Conservation (phyloP, 2,888 invertebrate species). For the Thecophora atra region DNA sequence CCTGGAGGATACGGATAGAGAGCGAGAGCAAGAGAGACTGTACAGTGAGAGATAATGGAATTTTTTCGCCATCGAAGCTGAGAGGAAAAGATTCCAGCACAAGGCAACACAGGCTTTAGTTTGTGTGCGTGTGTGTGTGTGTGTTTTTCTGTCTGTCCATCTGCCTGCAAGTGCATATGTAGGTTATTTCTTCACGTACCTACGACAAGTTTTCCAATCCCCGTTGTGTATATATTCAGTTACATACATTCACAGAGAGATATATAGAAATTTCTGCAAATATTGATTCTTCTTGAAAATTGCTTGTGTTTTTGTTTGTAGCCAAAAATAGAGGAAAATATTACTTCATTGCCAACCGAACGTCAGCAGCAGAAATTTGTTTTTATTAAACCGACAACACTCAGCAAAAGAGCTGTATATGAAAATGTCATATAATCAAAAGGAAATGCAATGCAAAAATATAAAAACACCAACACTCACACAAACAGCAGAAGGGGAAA, state of each 20-base stretch:
- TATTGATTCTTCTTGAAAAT: neutral
- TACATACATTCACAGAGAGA: conserved; percentile 40
- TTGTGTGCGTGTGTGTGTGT: neutral
- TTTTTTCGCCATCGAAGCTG: conserved; percentile 2
- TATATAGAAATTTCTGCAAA: neutral
- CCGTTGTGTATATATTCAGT: neutral
- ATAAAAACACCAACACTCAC: neutral
- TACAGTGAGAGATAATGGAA: too few species aligned
- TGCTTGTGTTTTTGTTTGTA: neutral
- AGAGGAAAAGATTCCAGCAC: conserved; percentile 28
- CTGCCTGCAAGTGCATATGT: conserved; percentile 12
- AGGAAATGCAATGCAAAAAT: conserved; percentile 18
- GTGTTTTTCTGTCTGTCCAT: conserved; percentile 21
- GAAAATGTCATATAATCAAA: neutral
- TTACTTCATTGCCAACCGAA: conserved; percentile 32
- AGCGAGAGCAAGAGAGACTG: too few species aligned
- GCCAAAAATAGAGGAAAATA: neutral
- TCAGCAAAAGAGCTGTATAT: neutral
- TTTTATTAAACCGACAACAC: neutral
- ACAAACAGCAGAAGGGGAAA: neutral
- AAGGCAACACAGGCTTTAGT: conserved; percentile 32
- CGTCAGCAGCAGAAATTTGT: conserved; percentile 24
- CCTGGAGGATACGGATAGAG: conserved; percentile 6
- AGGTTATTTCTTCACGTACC: conserved; percentile 24
- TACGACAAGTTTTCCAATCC: neutral